Conservation (phyloP, 2,113 vertebrate genomes). For the Dipodomys ordii region DNA sequence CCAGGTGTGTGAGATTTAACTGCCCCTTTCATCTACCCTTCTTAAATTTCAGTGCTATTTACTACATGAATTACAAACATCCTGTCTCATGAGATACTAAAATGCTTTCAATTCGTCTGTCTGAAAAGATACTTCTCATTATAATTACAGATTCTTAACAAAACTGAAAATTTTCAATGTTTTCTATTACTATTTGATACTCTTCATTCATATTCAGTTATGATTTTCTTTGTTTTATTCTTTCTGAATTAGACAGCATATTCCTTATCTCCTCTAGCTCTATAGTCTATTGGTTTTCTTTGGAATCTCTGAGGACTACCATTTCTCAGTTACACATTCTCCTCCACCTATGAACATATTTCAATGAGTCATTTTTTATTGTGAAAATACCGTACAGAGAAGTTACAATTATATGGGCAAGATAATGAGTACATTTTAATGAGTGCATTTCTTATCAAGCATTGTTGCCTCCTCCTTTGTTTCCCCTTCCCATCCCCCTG, state of each 20-base stretch:
- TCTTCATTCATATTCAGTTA: not conserved
- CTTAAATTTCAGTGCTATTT: constrained; percentile 25
- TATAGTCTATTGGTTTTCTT: not conserved
- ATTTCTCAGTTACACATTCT: constrained; percentile 1
- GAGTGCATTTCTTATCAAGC: too few relatives aligned
- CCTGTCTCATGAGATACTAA: not conserved
- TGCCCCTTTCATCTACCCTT: not conserved
- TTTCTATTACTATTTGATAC: not conserved
- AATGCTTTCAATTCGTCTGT: not conserved
- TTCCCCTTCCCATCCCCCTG: too few relatives aligned
- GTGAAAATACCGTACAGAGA: too few relatives aligned
- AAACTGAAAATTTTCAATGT: not conserved
- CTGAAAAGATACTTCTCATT: not conserved
- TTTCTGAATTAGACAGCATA: not conserved
- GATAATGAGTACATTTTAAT: too few relatives aligned
- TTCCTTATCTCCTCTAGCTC: not conserved
- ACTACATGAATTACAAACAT: not conserved
- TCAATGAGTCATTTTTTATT: not conserved
- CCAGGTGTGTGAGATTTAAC: not conserved
- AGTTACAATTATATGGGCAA: too few relatives aligned
- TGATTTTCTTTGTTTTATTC: not conserved
- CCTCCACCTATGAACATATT: not conserved
- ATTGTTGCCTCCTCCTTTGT: too few relatives aligned
- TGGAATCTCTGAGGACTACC: not conserved
- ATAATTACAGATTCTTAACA: constrained; percentile 15